Conservation (phyloP, 2,888 invertebrate species). For the Limnephilus rhombicus region DNA sequence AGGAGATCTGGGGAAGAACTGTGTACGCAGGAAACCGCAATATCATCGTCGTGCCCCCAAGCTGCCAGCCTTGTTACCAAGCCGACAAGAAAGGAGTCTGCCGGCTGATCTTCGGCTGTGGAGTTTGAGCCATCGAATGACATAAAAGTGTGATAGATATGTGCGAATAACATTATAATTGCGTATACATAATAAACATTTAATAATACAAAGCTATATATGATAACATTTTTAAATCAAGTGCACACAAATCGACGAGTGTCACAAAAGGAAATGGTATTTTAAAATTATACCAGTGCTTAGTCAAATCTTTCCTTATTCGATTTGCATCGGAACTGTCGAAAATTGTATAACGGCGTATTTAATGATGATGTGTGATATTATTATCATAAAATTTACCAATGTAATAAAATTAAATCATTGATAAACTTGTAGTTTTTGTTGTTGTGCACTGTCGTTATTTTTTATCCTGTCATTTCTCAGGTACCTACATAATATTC, state of each 20-base stretch:
- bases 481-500: background rate
- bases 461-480: background rate
- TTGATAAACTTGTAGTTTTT: background rate
- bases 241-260: background rate
- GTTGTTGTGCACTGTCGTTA: background rate
- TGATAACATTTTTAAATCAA: background rate
- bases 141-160: background rate
- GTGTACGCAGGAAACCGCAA: conserved; percentile 63
- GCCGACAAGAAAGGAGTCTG: conserved; percentile 71
- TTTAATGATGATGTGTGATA: background rate
- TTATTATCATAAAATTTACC: background rate
- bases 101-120: conserved; percentile 67
- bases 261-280: background rate
- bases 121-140: background rate
- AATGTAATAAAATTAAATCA: background rate
- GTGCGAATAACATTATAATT: background rate
- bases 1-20: conserved; percentile 65
- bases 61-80: conserved; percentile 71
- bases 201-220: background rate
- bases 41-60: conserved; percentile 70
- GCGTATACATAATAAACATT: background rate
- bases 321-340: background rate
- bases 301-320: background rate
- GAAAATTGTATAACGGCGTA: background rate
- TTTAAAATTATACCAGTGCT: background rate